phyloP scores from a whole-genome alignment of 2,888 invertebrate genomes.

The Lamproptera curius region DNA sequence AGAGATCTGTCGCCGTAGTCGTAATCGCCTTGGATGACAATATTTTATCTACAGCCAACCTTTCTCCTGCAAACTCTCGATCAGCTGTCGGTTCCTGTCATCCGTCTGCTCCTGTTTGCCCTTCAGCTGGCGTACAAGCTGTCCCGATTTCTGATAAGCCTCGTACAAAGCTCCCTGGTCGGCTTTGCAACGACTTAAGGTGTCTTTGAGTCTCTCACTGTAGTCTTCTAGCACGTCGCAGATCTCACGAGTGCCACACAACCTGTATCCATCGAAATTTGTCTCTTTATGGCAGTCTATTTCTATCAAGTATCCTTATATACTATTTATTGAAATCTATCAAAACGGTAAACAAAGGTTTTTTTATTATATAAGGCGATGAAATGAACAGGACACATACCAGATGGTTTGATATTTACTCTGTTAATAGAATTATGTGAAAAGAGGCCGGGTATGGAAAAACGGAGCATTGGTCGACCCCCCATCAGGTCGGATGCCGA shows the following conservation, averaged over 20 bases:
- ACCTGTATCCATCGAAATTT: conserved; percentile 24
- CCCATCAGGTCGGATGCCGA: too few relatives aligned
- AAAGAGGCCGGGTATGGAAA: too few relatives aligned
- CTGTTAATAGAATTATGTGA: too few relatives aligned
- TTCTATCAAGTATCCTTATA: neutral
- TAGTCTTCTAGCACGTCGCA: conserved; percentile 51
- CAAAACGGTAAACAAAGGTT: too few relatives aligned
- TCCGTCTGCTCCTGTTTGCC: conserved; percentile 27
- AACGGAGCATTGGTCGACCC: too few relatives aligned
- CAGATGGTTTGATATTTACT: too few relatives aligned
- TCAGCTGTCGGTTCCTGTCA: conserved; percentile 25
- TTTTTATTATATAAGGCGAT: too few relatives aligned
- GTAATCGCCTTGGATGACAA: too few relatives aligned
- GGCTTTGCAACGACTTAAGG: conserved; percentile 43
- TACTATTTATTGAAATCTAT: too few relatives aligned
- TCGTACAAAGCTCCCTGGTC: conserved; percentile 47
- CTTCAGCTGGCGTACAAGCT: conserved; percentile 33
- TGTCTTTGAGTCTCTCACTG: conserved; percentile 43
- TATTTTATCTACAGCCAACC: too few relatives aligned
- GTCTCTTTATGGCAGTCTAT: neutral
- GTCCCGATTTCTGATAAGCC: conserved; percentile 42
- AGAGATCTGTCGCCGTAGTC: too few relatives aligned
- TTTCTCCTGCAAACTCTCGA: conserved; percentile 35
- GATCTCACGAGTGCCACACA: conserved; percentile 48
- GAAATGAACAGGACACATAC: too few relatives aligned